Percentiles rank a stretch among this genome's conserved stretches.
Conservation (phyloP, 2,797 vertebrate species). For the Amniataba percoides region DNA sequence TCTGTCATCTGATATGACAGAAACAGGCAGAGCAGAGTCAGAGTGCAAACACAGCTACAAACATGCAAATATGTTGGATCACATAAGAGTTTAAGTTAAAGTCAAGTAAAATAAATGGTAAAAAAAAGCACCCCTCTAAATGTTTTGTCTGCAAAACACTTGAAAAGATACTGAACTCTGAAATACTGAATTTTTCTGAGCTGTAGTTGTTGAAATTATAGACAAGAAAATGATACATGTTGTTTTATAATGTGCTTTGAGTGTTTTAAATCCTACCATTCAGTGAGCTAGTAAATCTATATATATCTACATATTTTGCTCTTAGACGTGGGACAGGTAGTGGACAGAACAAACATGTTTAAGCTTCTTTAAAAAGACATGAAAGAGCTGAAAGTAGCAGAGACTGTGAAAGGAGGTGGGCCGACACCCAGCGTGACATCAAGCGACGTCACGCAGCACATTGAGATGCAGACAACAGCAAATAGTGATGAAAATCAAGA, state of each 20-base stretch:
- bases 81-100: neutral
- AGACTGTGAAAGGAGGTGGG: neutral
- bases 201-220: neutral
- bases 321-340: too few species aligned
- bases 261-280: neutral
- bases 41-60: neutral
- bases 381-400: neutral
- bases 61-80: neutral
- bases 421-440: neutral
- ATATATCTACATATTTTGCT: too few species aligned
- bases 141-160: too few species aligned
- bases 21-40: neutral
- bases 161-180: too few species aligned
- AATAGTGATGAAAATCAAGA: neutral
- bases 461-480: neutral
- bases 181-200: too few species aligned
- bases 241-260: neutral
- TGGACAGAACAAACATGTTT: neutral
- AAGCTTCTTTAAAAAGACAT: neutral
- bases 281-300: neutral
- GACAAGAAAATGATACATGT: neutral
- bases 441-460: neutral
- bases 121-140: too few species aligned
- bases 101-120: too few species aligned
- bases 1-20: slow-evolving; percentile 25